A percentile compares a stretch with the other conserved stretches of the same genome.
Conservation (phyloP, 1,140 invertebrate species). For the Proctacanthus coquilletti region DNA sequence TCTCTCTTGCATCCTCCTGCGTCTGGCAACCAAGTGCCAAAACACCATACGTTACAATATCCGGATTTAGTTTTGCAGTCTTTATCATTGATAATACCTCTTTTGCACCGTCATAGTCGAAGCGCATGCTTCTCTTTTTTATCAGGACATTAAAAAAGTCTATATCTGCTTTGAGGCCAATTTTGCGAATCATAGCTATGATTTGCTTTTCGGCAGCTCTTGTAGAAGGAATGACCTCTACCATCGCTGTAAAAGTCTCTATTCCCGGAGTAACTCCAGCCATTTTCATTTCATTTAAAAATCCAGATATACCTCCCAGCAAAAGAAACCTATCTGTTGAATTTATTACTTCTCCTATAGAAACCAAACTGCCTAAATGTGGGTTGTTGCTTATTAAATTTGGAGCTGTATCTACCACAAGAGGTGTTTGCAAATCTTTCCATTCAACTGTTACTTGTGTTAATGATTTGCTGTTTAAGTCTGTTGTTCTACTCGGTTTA, state of each 20-base stretch:
- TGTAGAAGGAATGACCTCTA: slow-evolving; percentile 52
- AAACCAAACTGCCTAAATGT: slow-evolving; percentile 39
- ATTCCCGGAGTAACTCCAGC: slow-evolving; percentile 53
- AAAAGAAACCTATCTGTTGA: slow-evolving; percentile 54
- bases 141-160: slow-evolving; percentile 79
- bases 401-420: slow-evolving; percentile 28
- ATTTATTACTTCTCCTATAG: slow-evolving; percentile 36
- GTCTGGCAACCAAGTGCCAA: slow-evolving; percentile 60
- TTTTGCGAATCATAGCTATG: slow-evolving; percentile 38
- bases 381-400: slow-evolving; percentile 40
- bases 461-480: no score
- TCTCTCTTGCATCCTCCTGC: slow-evolving; percentile 37
- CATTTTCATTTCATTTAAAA: slow-evolving; percentile 53
- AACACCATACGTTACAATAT: slow-evolving; percentile 73
- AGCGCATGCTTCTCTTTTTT: slow-evolving; percentile 51
- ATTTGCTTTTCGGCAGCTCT: slow-evolving; percentile 48
- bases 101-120: slow-evolving; percentile 47
- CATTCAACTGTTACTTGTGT: no score
- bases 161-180: slow-evolving; percentile 49
- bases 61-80: slow-evolving; percentile 40
- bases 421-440: no score
- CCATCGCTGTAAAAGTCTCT: slow-evolving; percentile 61
- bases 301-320: slow-evolving; percentile 62
- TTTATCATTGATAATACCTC: slow-evolving; percentile 46
- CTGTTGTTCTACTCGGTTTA: not conserved